Percentiles rank a stretch among this genome's conserved stretches.
Conservation (phyloP, 2,888 invertebrate genomes). For the Dolichomitus sp. region DNA sequence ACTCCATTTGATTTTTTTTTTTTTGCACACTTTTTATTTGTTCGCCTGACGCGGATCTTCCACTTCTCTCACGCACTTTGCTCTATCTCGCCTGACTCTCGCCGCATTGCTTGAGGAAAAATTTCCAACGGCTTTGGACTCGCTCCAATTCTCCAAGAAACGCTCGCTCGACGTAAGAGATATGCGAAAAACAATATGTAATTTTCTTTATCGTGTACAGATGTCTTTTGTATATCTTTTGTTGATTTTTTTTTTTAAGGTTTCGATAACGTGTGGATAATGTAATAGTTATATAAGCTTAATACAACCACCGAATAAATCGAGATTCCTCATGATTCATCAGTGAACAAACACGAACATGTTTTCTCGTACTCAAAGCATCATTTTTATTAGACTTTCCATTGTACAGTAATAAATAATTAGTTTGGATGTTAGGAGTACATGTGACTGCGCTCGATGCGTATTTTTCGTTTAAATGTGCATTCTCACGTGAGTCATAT, state of each 20-base stretch:
- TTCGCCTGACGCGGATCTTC: slow-evolving; percentile 28
- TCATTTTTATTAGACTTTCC: slow-evolving; percentile 82
- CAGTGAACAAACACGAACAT: slow-evolving; percentile 62
- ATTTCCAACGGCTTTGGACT: slow-evolving; percentile 50
- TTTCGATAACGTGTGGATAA: slow-evolving; percentile 45
- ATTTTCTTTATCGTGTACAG: slow-evolving; percentile 38
- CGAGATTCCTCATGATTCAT: slow-evolving; percentile 50
- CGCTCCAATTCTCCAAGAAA: slow-evolving; percentile 54
- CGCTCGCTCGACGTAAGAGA: slow-evolving; percentile 48
- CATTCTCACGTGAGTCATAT: slow-evolving; percentile 41
- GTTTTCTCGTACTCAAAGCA: slow-evolving; percentile 77
- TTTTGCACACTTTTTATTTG: slow-evolving; percentile 43
- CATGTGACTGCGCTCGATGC: slow-evolving; percentile 58
- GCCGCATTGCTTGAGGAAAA: slow-evolving; percentile 17
- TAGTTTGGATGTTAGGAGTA: slow-evolving; percentile 79
- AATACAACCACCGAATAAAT: slow-evolving; percentile 33
- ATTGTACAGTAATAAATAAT: slow-evolving; percentile 84
- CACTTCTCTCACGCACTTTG: slow-evolving; percentile 44
- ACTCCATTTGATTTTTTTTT: not conserved
- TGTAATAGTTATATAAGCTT: slow-evolving; percentile 32
- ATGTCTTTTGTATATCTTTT: slow-evolving; percentile 21
- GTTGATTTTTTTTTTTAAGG: slow-evolving; percentile 7
- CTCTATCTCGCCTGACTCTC: slow-evolving; percentile 18
- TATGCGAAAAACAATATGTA: slow-evolving; percentile 15
- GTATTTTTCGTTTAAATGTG: slow-evolving; percentile 38